Percentiles rank a stretch among this genome's conserved stretches.
phyloP scores from a whole-genome alignment of 2,888 invertebrate species.

The Candidula unifasciata region DNA sequence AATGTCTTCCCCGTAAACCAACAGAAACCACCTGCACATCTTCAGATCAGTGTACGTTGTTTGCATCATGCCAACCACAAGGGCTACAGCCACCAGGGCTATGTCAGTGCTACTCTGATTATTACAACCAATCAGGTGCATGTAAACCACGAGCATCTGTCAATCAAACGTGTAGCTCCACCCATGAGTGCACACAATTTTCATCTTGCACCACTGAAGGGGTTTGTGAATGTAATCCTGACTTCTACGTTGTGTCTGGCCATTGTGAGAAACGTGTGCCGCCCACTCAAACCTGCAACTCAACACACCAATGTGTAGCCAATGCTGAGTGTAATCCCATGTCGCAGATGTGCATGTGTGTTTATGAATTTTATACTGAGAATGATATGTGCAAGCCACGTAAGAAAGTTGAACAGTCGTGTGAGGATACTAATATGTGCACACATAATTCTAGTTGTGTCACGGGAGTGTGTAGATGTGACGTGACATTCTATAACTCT shows the following conservation, averaged over 20 bases:
- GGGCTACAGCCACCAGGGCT: slow-evolving; percentile 18
- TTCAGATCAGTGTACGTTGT: slow-evolving; percentile 48
- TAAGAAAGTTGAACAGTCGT: slow-evolving; percentile 9
- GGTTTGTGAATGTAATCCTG: slow-evolving; percentile 12
- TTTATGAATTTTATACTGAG: slow-evolving; percentile 24
- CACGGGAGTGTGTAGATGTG: slow-evolving; percentile 22
- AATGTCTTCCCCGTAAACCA: slow-evolving; percentile 20
- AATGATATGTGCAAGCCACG: slow-evolving; percentile 43
- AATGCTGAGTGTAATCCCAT: slow-evolving; percentile 35
- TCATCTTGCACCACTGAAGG: slow-evolving; percentile 29
- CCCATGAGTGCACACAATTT: slow-evolving; percentile 38
- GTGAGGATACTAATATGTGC: slow-evolving; percentile 48
- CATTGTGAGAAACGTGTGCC: slow-evolving; percentile 36
- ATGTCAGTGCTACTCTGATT: slow-evolving; percentile 42
- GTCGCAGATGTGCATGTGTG: slow-evolving; percentile 34
- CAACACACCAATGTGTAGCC: slow-evolving; percentile 35
- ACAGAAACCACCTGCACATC: slow-evolving; percentile 29
- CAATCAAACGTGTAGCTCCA: slow-evolving; percentile 37
- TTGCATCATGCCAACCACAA: slow-evolving; percentile 41
- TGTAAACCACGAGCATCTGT: slow-evolving; percentile 33
- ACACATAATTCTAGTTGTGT: slow-evolving; percentile 46
- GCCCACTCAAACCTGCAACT: slow-evolving; percentile 6
- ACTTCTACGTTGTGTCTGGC: background rate
- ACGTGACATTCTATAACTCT: slow-evolving; percentile 14
- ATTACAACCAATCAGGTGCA: slow-evolving; percentile 49